phyloP scores from a whole-genome alignment of 2,888 invertebrate species.

The Papilio demoleus region DNA sequence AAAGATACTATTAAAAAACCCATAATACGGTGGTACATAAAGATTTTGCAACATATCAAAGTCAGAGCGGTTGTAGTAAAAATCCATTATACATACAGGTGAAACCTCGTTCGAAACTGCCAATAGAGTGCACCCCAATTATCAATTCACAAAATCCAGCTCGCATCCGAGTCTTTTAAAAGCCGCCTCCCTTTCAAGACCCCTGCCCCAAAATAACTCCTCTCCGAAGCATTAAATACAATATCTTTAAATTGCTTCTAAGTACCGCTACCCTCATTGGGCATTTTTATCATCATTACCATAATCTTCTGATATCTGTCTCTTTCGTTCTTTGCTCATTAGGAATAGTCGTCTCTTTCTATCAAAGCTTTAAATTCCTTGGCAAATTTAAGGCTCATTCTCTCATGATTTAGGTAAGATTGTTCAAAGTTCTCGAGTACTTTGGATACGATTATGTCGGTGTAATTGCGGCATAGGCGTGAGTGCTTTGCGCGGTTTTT shows the following conservation, averaged over 20 bases:
- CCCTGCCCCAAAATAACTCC: conserved; percentile 54
- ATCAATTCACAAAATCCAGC: conserved; percentile 73
- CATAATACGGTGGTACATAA: not conserved
- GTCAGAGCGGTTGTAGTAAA: conserved; percentile 16
- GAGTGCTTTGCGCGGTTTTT: conserved; percentile 50
- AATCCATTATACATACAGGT: conserved; percentile 43
- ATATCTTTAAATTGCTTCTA: conserved; percentile 81
- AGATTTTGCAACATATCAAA: not conserved
- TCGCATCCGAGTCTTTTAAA: conserved; percentile 55
- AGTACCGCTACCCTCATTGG: conserved; percentile 78
- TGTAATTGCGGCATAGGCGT: conserved; percentile 67
- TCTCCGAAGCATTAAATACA: conserved; percentile 77
- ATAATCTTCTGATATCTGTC: conserved; percentile 69
- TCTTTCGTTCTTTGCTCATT: conserved; percentile 52
- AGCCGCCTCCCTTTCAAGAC: conserved; percentile 52
- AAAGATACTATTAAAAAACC: not conserved
- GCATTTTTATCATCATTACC: conserved; percentile 79
- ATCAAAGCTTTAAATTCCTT: conserved; percentile 60
- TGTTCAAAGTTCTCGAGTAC: conserved; percentile 66
- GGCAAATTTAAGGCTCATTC: conserved; percentile 72
- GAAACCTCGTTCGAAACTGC: conserved; percentile 52
- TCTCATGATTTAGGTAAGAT: conserved; percentile 66
- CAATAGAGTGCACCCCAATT: conserved; percentile 72
- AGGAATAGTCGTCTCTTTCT: conserved; percentile 52
- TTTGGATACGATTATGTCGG: conserved; percentile 64